Base-by-base conservation (phyloP, 2,113 vertebrate species). In the Pleuronectes platessa region DNA sequence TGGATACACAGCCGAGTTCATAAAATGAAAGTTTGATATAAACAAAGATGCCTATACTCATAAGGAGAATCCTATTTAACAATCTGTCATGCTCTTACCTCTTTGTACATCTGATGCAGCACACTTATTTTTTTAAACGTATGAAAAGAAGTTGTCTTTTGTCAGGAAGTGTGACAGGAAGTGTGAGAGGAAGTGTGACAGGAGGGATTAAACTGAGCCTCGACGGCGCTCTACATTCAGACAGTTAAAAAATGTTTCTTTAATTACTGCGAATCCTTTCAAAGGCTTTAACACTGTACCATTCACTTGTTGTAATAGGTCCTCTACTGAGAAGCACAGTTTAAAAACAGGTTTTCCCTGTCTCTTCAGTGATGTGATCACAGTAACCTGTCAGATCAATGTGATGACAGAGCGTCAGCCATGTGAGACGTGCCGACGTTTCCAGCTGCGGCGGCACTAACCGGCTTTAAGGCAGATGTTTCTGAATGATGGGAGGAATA, bases 221-320 rank as follows among this genome's bases (percentile, higher is more conserved):
- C 13, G 11, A 60, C 17, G 23, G 56, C 66, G 35, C 37, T 83
- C 68, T 70, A 80, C 79, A 86, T 86, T 82, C 83, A 78, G 59
- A 77, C 65, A 1, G 56, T 74, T 78, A 20, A 51, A 18, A 31
- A 18, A 69, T 31, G 35, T 20, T 37, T 61, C 20, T 51, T 79
- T 11, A n/a, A 61, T 40, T 71, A 27, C 53, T 23, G 4, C 31
- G 35, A 61, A 75, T 68, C 75, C 27, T 51, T 51, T 6, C 5
- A 68, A 65, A 76, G 55, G 73, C 27, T 7, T 71, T 26, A 74
- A 82, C 76, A 55, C 63, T 78, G 85, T 90, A 89, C 85, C 89
- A 78, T 87, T 88, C 51, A 68, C 53, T 60, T 47, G 24, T 40
- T 79, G 54, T 53, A 61, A 40, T 7, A 51, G 2, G 20, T 37